Evolutionary conservation across 2,113 vertebrate species (phyloP).

Genomic region (human (Homo sapiens)): DNA sequence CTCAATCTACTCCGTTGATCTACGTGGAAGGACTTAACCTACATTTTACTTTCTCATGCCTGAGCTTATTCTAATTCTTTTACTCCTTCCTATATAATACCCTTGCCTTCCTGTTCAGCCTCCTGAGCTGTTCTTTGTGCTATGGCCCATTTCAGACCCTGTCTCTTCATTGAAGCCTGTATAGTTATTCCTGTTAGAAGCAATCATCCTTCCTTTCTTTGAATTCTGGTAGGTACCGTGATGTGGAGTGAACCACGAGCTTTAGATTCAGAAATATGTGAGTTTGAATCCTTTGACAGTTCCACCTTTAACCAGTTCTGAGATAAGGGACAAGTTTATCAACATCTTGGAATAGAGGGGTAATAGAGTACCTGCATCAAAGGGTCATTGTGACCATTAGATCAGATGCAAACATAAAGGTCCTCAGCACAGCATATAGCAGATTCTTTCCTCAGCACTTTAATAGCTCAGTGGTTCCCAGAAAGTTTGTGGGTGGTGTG

Average conservation of each 20-base stretch:
- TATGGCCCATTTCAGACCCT: background rate
- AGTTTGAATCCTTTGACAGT: background rate
- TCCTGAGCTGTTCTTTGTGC: background rate
- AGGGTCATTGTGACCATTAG: background rate
- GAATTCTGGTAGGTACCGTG: background rate
- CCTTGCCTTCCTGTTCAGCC: background rate
- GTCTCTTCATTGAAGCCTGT: background rate
- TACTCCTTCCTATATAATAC: background rate
- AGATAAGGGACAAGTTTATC: background rate
- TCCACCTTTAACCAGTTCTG: background rate
- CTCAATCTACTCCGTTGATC: background rate
- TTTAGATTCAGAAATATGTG: conserved; percentile 2
- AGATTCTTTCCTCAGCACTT: background rate
- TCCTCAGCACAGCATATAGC: background rate
- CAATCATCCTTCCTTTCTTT: background rate
- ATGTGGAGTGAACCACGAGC: background rate
- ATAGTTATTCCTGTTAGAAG: background rate
- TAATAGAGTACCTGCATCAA: background rate
- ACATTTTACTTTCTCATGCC: background rate
- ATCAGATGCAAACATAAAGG: background rate
- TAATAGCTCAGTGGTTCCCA: background rate
- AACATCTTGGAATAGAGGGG: background rate
- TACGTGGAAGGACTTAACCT: background rate
- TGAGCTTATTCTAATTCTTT: background rate
- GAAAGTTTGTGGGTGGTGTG: background rate